A percentile compares a stretch with the other conserved stretches of the same genome.
Evolutionary conservation across 2,113 vertebrate genomes (phyloP).

Genomic region (Hepsetus odoe): DNA sequence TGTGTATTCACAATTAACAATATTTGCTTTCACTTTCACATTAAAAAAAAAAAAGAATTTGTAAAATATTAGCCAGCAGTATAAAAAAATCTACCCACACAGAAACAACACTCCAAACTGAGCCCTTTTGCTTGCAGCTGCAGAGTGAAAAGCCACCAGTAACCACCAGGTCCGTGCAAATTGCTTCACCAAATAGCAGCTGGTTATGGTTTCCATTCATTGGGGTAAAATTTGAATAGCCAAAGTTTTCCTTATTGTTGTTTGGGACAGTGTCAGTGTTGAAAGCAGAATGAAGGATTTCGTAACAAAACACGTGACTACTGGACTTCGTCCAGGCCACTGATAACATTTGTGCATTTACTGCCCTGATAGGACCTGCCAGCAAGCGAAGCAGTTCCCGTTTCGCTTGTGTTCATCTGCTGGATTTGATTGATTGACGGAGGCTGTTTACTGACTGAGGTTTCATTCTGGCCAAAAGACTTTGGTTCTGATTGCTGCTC

Average conservation of each 20-base stretch:
- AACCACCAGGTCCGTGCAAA: too few relatives aligned
- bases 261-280: not conserved
- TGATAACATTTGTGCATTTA: not conserved
- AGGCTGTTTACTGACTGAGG: constrained; percentile 15
- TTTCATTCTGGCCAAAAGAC: constrained; percentile 23
- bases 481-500: constrained; percentile 2
- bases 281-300: not conserved
- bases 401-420: not conserved
- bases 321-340: not conserved
- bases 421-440: constrained; percentile 30
- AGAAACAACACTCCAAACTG: too few relatives aligned
- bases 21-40: too few relatives aligned
- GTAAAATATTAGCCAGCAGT: too few relatives aligned
- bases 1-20: too few relatives aligned
- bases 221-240: too few relatives aligned
- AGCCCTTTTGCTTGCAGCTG: too few relatives aligned
- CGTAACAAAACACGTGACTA: not conserved
- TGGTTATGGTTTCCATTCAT: too few relatives aligned
- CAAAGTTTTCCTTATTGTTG: not conserved
- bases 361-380: not conserved
- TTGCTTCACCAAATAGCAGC: too few relatives aligned
- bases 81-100: too few relatives aligned
- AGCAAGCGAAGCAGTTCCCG: not conserved
- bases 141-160: too few relatives aligned
- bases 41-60: too few relatives aligned